These are phyloP conservation scores for Bostrychus sinensis DNA, from an alignment of 2,113 vertebrate genomes.

Conservation along the genomic window DNA sequence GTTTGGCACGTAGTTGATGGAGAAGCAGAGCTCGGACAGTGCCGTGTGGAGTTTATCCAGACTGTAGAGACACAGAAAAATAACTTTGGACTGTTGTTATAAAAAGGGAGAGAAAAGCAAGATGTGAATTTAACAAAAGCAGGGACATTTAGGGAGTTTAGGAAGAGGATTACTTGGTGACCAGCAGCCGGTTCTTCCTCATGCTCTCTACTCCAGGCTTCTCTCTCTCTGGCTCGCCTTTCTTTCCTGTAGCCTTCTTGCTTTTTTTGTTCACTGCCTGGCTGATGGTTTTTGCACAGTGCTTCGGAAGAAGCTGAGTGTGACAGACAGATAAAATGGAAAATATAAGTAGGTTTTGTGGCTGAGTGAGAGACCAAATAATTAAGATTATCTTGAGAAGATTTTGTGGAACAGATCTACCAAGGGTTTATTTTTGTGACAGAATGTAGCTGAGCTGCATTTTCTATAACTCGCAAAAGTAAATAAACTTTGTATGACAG, in stretches of 20 bases:
- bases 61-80: constrained; percentile 67
- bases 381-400: too few relatives aligned
- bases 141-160: not conserved
- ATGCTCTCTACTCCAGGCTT: constrained; percentile 99
- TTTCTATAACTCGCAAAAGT: too few relatives aligned
- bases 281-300: constrained; percentile 99
- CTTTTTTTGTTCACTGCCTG: constrained; percentile 98
- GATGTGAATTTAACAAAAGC: not conserved
- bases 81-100: not conserved
- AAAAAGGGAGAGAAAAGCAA: not conserved
- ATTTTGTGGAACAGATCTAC: too few relatives aligned
- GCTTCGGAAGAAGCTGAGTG: constrained; percentile 92
- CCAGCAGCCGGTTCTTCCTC: constrained; percentile 98
- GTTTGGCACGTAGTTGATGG: constrained; percentile 99
- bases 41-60: constrained; percentile 99
- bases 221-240: constrained; percentile 97
- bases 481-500: too few relatives aligned
- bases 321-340: not conserved
- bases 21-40: constrained; percentile 98
- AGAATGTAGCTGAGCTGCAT: too few relatives aligned
- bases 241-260: constrained; percentile 98
- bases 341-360: too few relatives aligned
- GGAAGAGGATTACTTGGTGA: constrained; percentile 88
- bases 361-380: too few relatives aligned
- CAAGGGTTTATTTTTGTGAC: too few relatives aligned